phyloP scores from a whole-genome alignment of 30 jellyfish, hydroid and myxozoan species.

The Pelagia noctiluca region DNA sequence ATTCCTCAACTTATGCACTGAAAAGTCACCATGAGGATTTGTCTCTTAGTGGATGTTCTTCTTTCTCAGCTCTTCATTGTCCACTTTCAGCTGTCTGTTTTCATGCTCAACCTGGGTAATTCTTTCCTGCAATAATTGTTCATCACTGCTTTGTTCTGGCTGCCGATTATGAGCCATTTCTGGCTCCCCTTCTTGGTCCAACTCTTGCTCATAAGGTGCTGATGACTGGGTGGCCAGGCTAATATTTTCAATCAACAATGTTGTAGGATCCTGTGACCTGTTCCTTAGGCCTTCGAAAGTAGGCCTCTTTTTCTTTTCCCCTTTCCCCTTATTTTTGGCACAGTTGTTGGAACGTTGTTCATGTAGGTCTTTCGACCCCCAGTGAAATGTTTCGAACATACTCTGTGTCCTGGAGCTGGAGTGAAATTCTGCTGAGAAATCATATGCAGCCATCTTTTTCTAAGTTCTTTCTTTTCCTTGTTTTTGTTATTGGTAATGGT shows the following conservation, averaged over 20 bases:
- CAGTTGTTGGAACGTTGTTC: slow-evolving; percentile 14
- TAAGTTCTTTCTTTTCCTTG: not conserved
- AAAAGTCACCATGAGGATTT: slow-evolving; percentile 8
- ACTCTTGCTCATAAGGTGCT: too few species aligned
- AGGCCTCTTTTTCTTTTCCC: not conserved
- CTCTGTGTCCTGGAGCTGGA: slow-evolving; percentile 18
- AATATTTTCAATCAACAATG: slow-evolving; percentile 12
- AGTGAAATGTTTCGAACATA: slow-evolving; percentile 41
- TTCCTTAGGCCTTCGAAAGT: not conserved
- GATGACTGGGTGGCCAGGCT: too few species aligned
- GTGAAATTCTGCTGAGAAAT: slow-evolving; percentile 7
- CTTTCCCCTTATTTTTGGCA: slow-evolving; percentile 1
- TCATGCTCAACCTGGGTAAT: too few species aligned
- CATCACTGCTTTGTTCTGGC: too few species aligned
- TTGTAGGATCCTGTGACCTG: not conserved
- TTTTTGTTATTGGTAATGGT: not conserved
- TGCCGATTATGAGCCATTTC: too few species aligned
- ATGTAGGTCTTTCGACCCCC: too few species aligned
- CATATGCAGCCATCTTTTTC: slow-evolving; percentile 22
- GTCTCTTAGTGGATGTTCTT: too few species aligned
- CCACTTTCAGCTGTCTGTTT: too few species aligned
- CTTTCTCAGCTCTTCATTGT: too few species aligned
- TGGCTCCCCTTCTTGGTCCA: too few species aligned
- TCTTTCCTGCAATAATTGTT: too few species aligned
- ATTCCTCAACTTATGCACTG: slow-evolving; percentile 15